Conservation (phyloP, 2,113 vertebrate species). For the Mus musculus region DNA sequence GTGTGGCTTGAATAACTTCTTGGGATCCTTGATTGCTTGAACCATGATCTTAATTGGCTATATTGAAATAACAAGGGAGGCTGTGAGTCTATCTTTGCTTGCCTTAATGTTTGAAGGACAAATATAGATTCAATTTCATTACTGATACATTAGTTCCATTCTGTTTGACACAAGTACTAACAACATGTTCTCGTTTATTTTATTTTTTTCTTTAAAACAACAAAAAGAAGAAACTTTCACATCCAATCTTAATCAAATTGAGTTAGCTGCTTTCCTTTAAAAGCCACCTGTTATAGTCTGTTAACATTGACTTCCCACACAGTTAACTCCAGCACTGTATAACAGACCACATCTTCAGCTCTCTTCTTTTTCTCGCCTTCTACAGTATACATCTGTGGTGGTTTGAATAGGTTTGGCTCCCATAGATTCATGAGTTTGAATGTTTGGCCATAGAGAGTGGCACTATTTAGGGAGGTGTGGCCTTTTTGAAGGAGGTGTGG, state of each 20-base stretch:
- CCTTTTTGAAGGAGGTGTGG: too few species aligned
- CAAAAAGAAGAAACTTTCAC: background rate
- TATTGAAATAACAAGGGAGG: constrained; percentile 7
- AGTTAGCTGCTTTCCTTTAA: background rate
- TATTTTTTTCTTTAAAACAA: background rate
- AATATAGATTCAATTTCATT: background rate
- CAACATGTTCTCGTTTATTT: background rate
- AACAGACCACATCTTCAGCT: background rate
- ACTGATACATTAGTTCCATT: background rate
- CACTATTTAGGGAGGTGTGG: too few species aligned
- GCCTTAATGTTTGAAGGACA: constrained; percentile 16
- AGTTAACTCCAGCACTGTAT: background rate
- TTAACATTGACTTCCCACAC: background rate
- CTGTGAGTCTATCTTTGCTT: background rate
- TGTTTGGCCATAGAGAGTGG: too few species aligned
- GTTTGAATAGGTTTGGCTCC: too few species aligned
- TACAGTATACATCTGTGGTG: too few species aligned
- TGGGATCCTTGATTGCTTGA: background rate
- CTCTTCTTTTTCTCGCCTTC: background rate
- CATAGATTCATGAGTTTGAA: too few species aligned
- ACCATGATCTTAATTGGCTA: background rate
- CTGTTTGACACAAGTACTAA: background rate
- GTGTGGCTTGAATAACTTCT: background rate
- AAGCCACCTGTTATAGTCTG: background rate
- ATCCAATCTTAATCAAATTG: constrained; percentile 37